A percentile compares a stretch with the other conserved stretches of the same genome.
These are phyloP conservation scores for Gila orcuttii DNA, from an alignment of 2,113 vertebrate genomes.

Conservation along the genomic window DNA sequence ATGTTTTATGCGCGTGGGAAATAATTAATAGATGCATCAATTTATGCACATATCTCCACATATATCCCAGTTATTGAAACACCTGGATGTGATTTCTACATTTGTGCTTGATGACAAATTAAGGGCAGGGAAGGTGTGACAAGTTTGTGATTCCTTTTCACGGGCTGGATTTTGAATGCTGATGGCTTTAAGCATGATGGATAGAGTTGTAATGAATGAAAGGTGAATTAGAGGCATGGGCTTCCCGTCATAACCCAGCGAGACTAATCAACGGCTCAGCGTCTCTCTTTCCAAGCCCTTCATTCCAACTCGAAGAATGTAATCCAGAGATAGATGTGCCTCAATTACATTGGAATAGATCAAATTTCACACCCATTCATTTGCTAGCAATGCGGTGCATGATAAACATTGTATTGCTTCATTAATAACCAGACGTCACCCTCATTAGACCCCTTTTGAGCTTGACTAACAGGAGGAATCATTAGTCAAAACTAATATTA, in stretches of 20 bases:
- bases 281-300: conserved; percentile 42
- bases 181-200: conserved; percentile 52
- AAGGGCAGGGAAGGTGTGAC: conserved; percentile 33
- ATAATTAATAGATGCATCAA: conserved; percentile 4
- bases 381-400: conserved; percentile 49
- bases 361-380: conserved; percentile 63
- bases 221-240: conserved; percentile 51
- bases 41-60: background rate
- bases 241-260: conserved; percentile 36
- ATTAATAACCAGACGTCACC: conserved; percentile 58
- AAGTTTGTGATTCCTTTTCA: conserved; percentile 46
- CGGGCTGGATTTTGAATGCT: conserved; percentile 45
- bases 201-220: conserved; percentile 59
- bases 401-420: conserved; percentile 60
- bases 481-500: conserved; percentile 63
- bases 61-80: background rate
- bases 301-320: conserved; percentile 44
- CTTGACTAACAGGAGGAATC: conserved; percentile 54
- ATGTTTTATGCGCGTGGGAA: background rate
- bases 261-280: conserved; percentile 49
- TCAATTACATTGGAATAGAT: conserved; percentile 61
- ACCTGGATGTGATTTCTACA: background rate
- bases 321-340: conserved; percentile 52
- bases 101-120: conserved; percentile 33
- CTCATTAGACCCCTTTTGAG: conserved; percentile 56